Evolutionary conservation across 2,113 vertebrate genomes (phyloP).

Genomic region (Nibea albiflora): DNA sequence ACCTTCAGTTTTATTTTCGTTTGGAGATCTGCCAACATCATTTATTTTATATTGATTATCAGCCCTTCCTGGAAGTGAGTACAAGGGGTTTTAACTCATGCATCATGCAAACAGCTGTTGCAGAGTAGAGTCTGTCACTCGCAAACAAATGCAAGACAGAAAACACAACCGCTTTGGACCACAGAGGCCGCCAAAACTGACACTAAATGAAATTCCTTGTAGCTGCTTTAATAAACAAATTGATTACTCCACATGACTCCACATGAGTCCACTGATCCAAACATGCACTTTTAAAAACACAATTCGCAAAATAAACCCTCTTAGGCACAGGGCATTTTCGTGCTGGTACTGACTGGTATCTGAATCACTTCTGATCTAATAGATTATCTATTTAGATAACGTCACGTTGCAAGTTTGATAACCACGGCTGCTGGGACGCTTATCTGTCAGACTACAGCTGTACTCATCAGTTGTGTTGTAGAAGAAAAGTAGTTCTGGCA

Average conservation of each 20-base stretch:
- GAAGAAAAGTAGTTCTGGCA: background rate
- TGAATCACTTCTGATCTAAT: background rate
- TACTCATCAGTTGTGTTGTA: background rate
- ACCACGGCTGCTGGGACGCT: background rate
- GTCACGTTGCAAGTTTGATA: background rate
- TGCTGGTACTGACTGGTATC: background rate
- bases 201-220: too few relatives aligned
- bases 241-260: too few relatives aligned
- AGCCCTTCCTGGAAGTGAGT: background rate
- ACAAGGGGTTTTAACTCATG: too few relatives aligned
- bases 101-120: too few relatives aligned
- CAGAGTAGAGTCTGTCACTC: too few relatives aligned
- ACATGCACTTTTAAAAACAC: too few relatives aligned
- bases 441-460: background rate
- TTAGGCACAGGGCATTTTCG: background rate
- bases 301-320: background rate
- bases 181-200: too few relatives aligned
- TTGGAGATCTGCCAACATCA: conserved; percentile 3
- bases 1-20: conserved; percentile 4
- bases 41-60: background rate
- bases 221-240: too few relatives aligned
- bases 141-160: too few relatives aligned
- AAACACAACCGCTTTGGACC: too few relatives aligned
- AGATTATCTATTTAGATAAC: background rate
- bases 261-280: too few relatives aligned